Conservation (phyloP, 2,888 invertebrate species). For the Drosophila koepferae region DNA sequence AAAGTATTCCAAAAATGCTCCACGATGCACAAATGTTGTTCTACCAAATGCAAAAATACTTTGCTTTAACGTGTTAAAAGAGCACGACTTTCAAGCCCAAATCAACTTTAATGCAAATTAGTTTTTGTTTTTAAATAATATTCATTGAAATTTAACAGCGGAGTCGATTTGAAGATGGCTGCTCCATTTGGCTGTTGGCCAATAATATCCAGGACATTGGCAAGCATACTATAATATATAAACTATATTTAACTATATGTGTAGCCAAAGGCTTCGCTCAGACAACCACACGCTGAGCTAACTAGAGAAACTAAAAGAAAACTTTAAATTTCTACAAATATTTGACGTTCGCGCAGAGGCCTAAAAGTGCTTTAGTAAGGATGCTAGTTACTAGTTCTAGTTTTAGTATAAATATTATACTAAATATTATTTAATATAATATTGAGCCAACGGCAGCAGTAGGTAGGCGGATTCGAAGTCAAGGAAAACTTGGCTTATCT, state of each 20-base stretch:
- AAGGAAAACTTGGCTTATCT: too few species aligned
- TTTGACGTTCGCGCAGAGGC: too few species aligned
- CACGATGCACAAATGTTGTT: slow-evolving; percentile 31
- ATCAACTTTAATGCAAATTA: not conserved
- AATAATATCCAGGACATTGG: not conserved
- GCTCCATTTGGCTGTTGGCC: not conserved
- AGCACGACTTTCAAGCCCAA: not conserved
- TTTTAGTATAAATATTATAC: too few species aligned
- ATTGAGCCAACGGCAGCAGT: too few species aligned
- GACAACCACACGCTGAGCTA: not conserved
- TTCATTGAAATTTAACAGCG: not conserved
- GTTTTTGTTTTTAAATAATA: slow-evolving; percentile 1
- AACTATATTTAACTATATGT: not conserved
- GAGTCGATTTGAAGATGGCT: not conserved
- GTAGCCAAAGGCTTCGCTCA: not conserved
- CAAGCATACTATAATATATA: not conserved
- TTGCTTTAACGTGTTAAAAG: slow-evolving; percentile 5
- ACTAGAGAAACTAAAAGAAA: too few species aligned
- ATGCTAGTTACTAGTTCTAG: too few species aligned
- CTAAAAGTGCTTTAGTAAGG: too few species aligned
- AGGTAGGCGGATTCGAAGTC: too few species aligned
- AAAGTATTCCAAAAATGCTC: slow-evolving; percentile 30
- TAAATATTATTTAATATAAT: too few species aligned
- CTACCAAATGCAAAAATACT: slow-evolving; percentile 13
- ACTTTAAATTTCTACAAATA: too few species aligned